These are phyloP conservation scores for Trichonephila clavata DNA, from an alignment of 1,140 invertebrate genomes.

Conservation along the genomic window DNA sequence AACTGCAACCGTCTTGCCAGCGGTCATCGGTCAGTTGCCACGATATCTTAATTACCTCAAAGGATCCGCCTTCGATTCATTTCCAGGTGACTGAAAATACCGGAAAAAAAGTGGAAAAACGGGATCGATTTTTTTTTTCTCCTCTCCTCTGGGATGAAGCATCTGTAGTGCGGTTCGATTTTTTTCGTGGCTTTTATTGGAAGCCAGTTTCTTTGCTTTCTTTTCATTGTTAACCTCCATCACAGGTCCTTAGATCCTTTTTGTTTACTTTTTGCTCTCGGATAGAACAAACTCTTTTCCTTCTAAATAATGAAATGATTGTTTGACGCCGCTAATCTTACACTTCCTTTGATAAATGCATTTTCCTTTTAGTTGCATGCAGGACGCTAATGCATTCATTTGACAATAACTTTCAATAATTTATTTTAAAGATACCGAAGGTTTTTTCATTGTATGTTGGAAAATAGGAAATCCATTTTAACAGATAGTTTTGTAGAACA, in stretches of 20 bases:
- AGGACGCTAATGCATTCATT: too few species aligned
- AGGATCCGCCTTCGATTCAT: not conserved
- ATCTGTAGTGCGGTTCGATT: slow-evolving; percentile 6
- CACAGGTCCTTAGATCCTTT: not conserved
- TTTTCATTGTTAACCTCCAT: not conserved
- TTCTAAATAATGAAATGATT: not conserved
- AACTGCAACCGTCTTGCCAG: not conserved
- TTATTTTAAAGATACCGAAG: too few species aligned
- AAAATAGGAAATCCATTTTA: too few species aligned
- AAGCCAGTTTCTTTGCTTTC: not conserved
- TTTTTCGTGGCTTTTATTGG: slow-evolving; percentile 3
- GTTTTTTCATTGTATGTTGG: too few species aligned
- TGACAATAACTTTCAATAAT: too few species aligned
- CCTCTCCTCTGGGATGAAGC: not conserved
- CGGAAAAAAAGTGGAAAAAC: not conserved
- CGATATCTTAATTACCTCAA: slow-evolving; percentile 7
- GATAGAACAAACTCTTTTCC: not conserved
- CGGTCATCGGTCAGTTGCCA: not conserved
- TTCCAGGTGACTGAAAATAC: slow-evolving; percentile 28
- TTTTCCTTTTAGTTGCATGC: too few species aligned
- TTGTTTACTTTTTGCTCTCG: not conserved
- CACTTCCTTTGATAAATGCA: too few species aligned
- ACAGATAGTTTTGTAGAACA: too few species aligned
- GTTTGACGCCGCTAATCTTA: too few species aligned
- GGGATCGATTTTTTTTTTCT: not conserved